Evolutionary conservation across 2,888 invertebrate species (phyloP), one percentile per base, ranked within the genome.

Genomic region (Physocephala rufipes): DNA sequence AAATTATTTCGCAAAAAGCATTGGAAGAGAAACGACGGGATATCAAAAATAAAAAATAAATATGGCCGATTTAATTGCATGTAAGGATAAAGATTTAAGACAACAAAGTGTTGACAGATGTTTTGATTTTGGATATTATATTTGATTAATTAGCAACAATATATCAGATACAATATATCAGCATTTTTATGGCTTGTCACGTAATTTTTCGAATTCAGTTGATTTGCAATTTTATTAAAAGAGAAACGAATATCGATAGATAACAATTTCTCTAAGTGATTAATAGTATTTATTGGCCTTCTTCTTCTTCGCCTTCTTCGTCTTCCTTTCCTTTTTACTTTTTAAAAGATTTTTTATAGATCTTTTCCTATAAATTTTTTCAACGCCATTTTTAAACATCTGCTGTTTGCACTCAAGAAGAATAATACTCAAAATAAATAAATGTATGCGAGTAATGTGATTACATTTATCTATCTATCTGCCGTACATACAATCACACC

Each of bases 361-460:
- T 36, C 9, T 36, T 36, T 36, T 36, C 9, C 9, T 36, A 9
- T 9, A 9, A 9, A 36, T 9, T 59, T 62, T 36, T 62, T 45
- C 62, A 45, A 43, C 16, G 45, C 15, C 19, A 47, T 24, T 45
- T 63, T 24, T 45, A 24, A 12, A 45, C 24, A 24, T 21, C 47
- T 15, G 45, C 47, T 26, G 0, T 47, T 47, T 66, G 53, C 53
- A 66, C 66, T 55, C 66, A 55, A 66, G 53, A 55, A 53, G 66
- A 66, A 66, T 55, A 66, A 66, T 30, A 66, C 55, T 30, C 68
- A 24, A 13, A 61, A 62, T 61, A 68, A 61, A 68, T 68, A 68
- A 68, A 68, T 68, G 68, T 51, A 49, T 19, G 49, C 15, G 12
- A n/a, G 62, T 68, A 68, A 68, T 68, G 62, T 68, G 68, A 68